Evolutionary conservation across 2,113 vertebrate genomes (phyloP).

Genomic region (Callorhinus ursinus): DNA sequence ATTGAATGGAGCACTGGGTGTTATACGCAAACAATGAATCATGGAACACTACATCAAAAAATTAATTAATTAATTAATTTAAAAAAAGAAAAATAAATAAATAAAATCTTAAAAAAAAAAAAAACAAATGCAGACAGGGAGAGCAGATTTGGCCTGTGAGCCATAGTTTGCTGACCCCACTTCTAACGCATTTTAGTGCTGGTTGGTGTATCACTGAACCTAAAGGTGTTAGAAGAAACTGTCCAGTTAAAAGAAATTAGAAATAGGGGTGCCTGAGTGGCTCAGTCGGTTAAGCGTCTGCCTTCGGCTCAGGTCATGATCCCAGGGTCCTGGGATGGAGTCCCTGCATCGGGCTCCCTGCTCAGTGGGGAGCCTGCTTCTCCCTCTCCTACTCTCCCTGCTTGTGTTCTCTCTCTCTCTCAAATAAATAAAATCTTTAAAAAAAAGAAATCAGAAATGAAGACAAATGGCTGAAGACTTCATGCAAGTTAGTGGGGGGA

Average conservation of each 20-base stretch:
- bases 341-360: too few relatives aligned
- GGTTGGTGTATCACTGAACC: background rate
- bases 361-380: too few relatives aligned
- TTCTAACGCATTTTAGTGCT: background rate
- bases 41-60: too few relatives aligned
- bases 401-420: too few relatives aligned
- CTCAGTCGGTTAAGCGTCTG: background rate
- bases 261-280: background rate
- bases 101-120: too few relatives aligned
- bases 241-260: background rate
- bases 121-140: background rate
- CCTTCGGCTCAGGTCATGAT: background rate
- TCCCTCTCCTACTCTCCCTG: too few relatives aligned
- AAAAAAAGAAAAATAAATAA: too few relatives aligned
- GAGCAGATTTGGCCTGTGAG: background rate
- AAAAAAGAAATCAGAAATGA: conserved; percentile 18
- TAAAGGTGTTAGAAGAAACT: background rate
- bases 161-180: background rate
- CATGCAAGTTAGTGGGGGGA: background rate
- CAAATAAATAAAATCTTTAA: background rate
- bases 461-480: conserved; percentile 13
- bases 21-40: too few relatives aligned
- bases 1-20: too few relatives aligned
- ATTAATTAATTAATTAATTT: too few relatives aligned
- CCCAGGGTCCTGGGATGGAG: too few relatives aligned